Evolutionary conservation across 2,888 invertebrate species (phyloP).

Genomic region (Siphlonurus alternatus): DNA sequence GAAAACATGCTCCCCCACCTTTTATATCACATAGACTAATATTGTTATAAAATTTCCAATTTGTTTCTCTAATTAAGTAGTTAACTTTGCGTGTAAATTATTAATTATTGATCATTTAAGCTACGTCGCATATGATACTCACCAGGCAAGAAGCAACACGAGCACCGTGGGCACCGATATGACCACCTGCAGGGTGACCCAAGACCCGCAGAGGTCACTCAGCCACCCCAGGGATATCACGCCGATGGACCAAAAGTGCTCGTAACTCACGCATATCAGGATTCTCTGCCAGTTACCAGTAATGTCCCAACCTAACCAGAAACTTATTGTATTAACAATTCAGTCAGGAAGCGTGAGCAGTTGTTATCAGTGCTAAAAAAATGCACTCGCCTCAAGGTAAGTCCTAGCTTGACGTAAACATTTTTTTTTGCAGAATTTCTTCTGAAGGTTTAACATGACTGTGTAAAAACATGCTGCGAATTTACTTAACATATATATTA

Average conservation of each 20-base stretch:
- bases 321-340: background rate
- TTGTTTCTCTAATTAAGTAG: no score
- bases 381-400: background rate
- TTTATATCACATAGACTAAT: no score
- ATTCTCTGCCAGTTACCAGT: conserved; percentile 26
- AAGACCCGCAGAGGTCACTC: conserved; percentile 24
- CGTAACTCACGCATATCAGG: conserved; percentile 26
- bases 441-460: background rate
- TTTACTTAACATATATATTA: no score
- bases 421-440: background rate
- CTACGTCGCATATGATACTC: background rate
- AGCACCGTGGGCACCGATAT: conserved; percentile 28
- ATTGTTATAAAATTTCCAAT: no score
- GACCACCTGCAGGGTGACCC: conserved; percentile 28
- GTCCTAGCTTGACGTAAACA: background rate
- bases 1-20: no score
- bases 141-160: conserved; percentile 19
- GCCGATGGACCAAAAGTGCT: conserved; percentile 31
- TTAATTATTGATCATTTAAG: no score
- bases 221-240: conserved; percentile 27
- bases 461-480: no score
- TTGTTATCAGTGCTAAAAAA: background rate
- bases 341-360: background rate
- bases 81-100: no score
- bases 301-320: conserved; percentile 26